Conservation (phyloP, 2,888 invertebrate genomes). For the Drosophila neonasuta region DNA sequence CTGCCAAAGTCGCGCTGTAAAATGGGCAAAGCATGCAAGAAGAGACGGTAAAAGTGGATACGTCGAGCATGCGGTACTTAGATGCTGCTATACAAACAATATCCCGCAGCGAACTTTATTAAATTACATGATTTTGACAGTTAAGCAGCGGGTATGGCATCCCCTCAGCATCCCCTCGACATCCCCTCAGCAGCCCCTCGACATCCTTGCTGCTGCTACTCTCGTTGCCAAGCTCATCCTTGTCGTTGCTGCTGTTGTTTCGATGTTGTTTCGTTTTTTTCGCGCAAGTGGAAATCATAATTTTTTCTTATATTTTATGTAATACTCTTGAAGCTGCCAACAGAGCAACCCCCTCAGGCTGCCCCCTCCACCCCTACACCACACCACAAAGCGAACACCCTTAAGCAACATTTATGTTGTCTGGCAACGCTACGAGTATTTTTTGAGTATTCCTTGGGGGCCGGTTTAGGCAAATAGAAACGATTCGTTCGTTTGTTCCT, state of each 20-base stretch:
- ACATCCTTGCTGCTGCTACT: neutral
- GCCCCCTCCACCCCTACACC: neutral
- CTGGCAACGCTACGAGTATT: conserved; percentile 52
- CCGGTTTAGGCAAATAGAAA: conserved; percentile 72
- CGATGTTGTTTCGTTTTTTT: conserved; percentile 28
- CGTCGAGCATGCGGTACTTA: conserved; percentile 20
- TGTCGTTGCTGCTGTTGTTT: conserved; percentile 19
- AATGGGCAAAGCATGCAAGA: conserved; percentile 21
- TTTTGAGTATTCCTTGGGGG: conserved; percentile 65
- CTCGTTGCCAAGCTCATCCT: conserved; percentile 29
- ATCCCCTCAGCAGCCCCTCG: neutral
- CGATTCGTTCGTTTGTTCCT: conserved; percentile 11
- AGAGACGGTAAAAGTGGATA: conserved; percentile 33
- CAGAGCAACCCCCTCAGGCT: conserved; percentile 24
- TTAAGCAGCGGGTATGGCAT: conserved; percentile 64
- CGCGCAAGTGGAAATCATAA: conserved; percentile 68
- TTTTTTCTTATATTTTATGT: conserved; percentile 71
- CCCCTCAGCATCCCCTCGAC: neutral
- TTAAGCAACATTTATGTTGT: conserved; percentile 44
- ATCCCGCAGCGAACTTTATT: conserved; percentile 82
- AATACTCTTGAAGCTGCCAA: conserved; percentile 64
- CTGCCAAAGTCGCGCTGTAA: conserved; percentile 56
- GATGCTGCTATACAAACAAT: conserved; percentile 66
- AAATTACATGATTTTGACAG: conserved; percentile 82
- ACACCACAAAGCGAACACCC: neutral